phyloP scores from a whole-genome alignment of 2,888 invertebrate species.

The Archips crataeganus region DNA sequence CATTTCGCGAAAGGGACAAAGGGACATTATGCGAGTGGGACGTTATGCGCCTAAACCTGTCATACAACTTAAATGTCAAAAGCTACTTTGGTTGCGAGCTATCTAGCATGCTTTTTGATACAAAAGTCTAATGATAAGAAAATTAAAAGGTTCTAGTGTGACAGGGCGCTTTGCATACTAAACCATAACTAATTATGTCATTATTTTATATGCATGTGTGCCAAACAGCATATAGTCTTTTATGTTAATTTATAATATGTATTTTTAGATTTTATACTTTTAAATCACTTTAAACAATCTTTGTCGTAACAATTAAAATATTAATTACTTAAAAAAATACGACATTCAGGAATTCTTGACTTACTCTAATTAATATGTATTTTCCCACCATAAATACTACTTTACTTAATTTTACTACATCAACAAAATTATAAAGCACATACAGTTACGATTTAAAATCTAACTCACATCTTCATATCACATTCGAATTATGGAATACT shows the following conservation, averaged over 20 bases:
- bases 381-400: conserved; percentile 36
- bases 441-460: conserved; percentile 15
- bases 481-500: conserved; percentile 35
- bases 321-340: neutral
- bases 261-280: neutral
- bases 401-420: conserved; percentile 8
- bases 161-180: no score
- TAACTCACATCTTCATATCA: conserved; percentile 29
- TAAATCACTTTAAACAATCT: neutral
- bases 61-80: no score
- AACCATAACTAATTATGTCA: no score
- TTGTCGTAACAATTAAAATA: neutral
- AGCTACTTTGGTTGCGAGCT: no score
- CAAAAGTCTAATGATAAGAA: neutral
- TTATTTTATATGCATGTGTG: neutral
- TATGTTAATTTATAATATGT: neutral
- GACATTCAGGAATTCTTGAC: neutral
- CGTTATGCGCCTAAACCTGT: no score
- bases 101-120: no score
- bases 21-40: no score
- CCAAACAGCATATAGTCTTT: neutral
- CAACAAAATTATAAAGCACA: neutral
- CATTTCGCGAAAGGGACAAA: no score
- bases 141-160: neutral
- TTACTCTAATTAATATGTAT: neutral